These are phyloP conservation scores for Arctia plantaginis DNA, from an alignment of 2,888 invertebrate species.

Conservation along the genomic window DNA sequence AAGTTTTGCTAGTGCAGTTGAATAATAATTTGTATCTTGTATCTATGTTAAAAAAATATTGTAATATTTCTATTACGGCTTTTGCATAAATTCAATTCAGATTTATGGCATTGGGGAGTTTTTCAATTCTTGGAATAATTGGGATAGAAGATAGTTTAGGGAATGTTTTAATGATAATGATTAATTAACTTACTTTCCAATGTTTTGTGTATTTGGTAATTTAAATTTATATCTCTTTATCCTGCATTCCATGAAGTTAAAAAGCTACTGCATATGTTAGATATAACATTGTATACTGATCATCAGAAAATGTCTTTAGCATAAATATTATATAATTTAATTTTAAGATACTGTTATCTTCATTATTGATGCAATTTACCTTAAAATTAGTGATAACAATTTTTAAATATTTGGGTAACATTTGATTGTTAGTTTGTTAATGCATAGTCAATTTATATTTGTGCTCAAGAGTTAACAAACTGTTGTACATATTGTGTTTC, in stretches of 20 bases:
- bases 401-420: not conserved
- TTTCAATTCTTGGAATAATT: no score
- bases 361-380: not conserved
- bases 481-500: not conserved
- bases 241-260: not conserved
- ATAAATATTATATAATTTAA: not conserved
- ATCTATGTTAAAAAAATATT: not conserved
- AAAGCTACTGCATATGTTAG: not conserved
- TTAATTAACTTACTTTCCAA: no score
- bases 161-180: no score
- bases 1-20: not conserved
- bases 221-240: not conserved
- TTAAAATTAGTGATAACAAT: not conserved
- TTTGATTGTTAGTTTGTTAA: not conserved
- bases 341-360: not conserved
- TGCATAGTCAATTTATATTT: not conserved
- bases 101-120: not conserved
- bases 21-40: no score
- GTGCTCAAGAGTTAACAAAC: not conserved
- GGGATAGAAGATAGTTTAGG: no score
- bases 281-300: not conserved
- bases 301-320: not conserved
- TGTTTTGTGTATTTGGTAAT: not conserved
- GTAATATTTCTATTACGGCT: not conserved
- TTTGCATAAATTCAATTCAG: not conserved